These are phyloP conservation scores for Scolopax rusticola DNA, from an alignment of 2,797 vertebrate genomes.

Conservation along the genomic window DNA sequence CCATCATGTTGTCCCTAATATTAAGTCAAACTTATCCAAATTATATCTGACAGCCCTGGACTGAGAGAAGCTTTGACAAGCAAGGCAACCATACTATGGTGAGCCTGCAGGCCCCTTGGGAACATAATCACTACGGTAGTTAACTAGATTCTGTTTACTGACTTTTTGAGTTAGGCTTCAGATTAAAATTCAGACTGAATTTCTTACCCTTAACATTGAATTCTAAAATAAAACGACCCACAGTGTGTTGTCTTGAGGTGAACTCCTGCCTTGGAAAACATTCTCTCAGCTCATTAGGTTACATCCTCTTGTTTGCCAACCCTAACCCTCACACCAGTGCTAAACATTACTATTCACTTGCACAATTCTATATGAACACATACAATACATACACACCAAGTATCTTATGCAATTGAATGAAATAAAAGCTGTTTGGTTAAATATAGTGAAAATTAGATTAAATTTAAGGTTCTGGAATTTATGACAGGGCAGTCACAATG, in stretches of 20 bases:
- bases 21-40: not conserved
- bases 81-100: not conserved
- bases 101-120: not conserved
- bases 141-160: not conserved
- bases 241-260: not conserved
- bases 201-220: not conserved
- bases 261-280: not conserved
- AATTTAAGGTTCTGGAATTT: not conserved
- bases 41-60: not conserved
- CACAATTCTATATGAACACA: not conserved
- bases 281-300: not conserved
- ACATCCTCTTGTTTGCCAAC: not conserved
- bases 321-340: not conserved
- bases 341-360: not conserved
- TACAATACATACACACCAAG: not conserved
- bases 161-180: not conserved
- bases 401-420: not conserved
- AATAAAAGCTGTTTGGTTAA: not conserved
- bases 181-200: not conserved
- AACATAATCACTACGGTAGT: not conserved
- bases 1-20: not conserved
- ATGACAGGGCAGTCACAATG: not conserved
- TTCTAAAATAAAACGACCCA: not conserved
- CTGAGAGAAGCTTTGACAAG: not conserved
- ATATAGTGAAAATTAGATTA: not conserved